These are phyloP conservation scores for Busseola fusca DNA, from an alignment of 2,888 invertebrate genomes.

Conservation along the genomic window DNA sequence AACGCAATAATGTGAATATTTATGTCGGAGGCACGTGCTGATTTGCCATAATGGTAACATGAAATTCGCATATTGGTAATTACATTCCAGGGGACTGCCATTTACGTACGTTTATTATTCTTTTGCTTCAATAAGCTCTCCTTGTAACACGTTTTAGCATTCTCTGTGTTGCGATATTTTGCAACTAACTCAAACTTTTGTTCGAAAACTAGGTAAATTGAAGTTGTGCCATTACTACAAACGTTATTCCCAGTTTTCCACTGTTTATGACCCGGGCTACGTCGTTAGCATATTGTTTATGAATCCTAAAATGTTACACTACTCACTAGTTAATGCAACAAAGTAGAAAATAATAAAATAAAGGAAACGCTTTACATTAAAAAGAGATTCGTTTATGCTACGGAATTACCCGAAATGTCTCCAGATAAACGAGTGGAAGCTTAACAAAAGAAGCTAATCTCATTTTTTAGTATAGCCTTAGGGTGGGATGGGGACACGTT, in stretches of 20 bases:
- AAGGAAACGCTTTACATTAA: constrained; percentile 55
- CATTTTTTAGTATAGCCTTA: constrained; percentile 75
- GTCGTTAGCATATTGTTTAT: constrained; percentile 79
- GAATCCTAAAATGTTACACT: constrained; percentile 72
- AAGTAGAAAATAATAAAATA: constrained; percentile 65
- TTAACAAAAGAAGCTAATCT: constrained; percentile 82
- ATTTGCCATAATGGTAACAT: constrained; percentile 82
- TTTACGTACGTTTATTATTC: constrained; percentile 45
- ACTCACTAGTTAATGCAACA: constrained; percentile 68
- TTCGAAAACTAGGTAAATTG: constrained; percentile 69
- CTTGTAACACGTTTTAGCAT: constrained; percentile 37
- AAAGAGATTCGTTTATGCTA: constrained; percentile 63
- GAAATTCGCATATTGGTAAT: constrained; percentile 86
- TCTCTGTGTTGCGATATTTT: constrained; percentile 50
- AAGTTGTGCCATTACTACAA: constrained; percentile 68
- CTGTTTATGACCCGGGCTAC: constrained; percentile 71
- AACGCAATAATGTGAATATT: constrained; percentile 87
- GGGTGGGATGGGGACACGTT: constrained; percentile 76
- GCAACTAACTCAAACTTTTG: constrained; percentile 59
- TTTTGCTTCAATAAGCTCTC: constrained; percentile 31
- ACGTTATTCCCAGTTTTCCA: constrained; percentile 66
- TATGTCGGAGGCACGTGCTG: constrained; percentile 87
- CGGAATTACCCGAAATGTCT: constrained; percentile 64
- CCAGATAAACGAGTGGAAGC: constrained; percentile 69
- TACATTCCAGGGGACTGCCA: constrained; percentile 68